These are phyloP conservation scores for Pygmarrhopalites habei DNA, from an alignment of 1,140 invertebrate species.

Conservation along the genomic window DNA sequence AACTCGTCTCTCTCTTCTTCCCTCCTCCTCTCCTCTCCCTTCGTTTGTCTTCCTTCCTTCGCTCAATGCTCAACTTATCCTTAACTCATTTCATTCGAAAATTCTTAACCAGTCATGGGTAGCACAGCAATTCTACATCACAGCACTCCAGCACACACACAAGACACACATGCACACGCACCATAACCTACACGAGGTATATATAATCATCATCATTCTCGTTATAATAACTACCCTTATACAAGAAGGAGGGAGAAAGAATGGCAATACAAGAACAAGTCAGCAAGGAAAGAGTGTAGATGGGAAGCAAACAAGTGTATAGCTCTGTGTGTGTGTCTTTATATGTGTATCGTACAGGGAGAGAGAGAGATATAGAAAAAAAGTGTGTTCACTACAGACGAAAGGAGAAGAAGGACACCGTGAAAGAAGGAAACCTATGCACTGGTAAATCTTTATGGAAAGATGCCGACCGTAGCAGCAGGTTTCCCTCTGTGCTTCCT, in stretches of 20 bases:
- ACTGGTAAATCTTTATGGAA: constrained; percentile 23
- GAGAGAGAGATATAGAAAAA: neutral
- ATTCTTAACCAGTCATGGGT: constrained; percentile 21
- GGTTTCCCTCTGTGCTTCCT: constrained; percentile 33
- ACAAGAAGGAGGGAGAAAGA: too few relatives aligned
- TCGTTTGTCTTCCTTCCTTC: neutral
- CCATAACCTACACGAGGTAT: too few relatives aligned
- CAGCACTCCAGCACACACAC: too few relatives aligned
- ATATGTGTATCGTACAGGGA: neutral
- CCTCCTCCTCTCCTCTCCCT: neutral
- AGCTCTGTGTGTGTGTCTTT: neutral
- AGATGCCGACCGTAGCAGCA: constrained; percentile 34
- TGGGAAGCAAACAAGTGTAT: neutral
- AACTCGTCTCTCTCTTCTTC: neutral
- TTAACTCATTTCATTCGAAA: constrained; percentile 22
- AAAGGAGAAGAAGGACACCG: constrained; percentile 13
- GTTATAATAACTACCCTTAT: too few relatives aligned
- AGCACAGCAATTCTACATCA: constrained; percentile 18
- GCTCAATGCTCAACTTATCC: constrained; percentile 20
- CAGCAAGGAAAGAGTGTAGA: neutral
- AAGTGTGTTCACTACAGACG: neutral
- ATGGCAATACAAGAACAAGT: too few relatives aligned
- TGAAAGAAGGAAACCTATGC: constrained; percentile 23
- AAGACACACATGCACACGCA: too few relatives aligned
- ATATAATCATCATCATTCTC: too few relatives aligned